These are phyloP conservation scores for Nothocercus nigrocapillus DNA, from an alignment of 2,113 vertebrate genomes.

Conservation along the genomic window DNA sequence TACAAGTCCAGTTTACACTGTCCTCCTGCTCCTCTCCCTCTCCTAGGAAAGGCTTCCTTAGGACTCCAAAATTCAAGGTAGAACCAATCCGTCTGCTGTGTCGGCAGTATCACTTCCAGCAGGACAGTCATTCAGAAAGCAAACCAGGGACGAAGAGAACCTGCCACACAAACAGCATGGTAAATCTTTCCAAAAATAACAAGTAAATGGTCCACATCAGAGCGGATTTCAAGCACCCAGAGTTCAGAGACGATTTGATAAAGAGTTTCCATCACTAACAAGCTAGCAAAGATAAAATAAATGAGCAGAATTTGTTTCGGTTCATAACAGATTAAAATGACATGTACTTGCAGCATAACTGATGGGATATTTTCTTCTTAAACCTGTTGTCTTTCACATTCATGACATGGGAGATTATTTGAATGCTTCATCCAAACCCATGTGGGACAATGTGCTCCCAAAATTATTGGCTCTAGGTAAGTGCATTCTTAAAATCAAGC, in stretches of 20 bases:
- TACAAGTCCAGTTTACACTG: neutral
- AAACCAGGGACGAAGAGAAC: neutral
- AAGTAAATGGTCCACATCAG: neutral
- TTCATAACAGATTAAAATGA: neutral
- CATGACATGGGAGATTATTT: neutral
- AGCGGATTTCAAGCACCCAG: neutral
- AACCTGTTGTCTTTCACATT: constrained; percentile 44
- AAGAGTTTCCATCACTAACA: neutral
- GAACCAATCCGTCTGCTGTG: neutral
- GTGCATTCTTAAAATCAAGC: constrained; percentile 75
- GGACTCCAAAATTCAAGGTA: rapidly evolving
- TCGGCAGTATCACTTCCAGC: neutral
- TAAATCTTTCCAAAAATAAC: neutral
- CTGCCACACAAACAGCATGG: neutral
- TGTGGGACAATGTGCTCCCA: constrained; percentile 75
- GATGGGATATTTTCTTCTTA: neutral
- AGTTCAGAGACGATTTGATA: neutral
- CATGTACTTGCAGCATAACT: neutral
- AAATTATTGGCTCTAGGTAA: constrained; percentile 86
- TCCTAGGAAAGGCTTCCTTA: neutral
- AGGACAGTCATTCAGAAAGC: neutral
- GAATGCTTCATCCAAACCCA: constrained; percentile 44
- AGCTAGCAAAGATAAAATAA: neutral
- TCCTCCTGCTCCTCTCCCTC: neutral
- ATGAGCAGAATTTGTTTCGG: neutral